These are phyloP conservation scores for Coptodon rendalli DNA, from an alignment of 2,113 vertebrate species.

Conservation along the genomic window DNA sequence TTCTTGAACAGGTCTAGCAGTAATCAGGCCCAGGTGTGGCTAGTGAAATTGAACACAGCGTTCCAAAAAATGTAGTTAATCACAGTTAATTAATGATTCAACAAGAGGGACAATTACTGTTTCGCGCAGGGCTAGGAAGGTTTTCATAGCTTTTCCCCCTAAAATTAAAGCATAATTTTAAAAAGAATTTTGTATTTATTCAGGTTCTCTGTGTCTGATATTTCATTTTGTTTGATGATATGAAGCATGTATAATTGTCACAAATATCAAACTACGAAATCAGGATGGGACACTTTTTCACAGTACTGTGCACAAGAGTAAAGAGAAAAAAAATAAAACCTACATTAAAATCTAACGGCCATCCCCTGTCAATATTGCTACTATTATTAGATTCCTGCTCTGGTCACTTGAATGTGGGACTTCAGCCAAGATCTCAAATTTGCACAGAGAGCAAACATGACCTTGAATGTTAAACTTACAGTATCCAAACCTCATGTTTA, in stretches of 20 bases:
- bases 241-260: neutral
- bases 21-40: neutral
- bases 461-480: neutral
- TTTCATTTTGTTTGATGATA: neutral
- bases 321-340: neutral
- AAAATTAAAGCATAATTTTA: neutral
- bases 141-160: rapidly evolving
- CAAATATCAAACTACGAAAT: neutral
- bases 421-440: neutral
- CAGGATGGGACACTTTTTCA: neutral
- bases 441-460: neutral
- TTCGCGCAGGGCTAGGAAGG: rapidly evolving
- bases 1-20: neutral
- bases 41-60: neutral
- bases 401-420: neutral
- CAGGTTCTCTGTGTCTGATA: neutral
- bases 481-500: neutral
- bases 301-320: neutral
- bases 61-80: neutral
- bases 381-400: neutral
- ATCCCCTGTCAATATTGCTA: neutral
- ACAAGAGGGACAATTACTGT: neutral
- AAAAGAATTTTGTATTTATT: neutral
- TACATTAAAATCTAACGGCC: neutral
- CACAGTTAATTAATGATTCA: neutral